Percentiles rank a stretch among this genome's conserved stretches.
Conservation (phyloP, 2,113 vertebrate genomes). For the Leuciscus idus region DNA sequence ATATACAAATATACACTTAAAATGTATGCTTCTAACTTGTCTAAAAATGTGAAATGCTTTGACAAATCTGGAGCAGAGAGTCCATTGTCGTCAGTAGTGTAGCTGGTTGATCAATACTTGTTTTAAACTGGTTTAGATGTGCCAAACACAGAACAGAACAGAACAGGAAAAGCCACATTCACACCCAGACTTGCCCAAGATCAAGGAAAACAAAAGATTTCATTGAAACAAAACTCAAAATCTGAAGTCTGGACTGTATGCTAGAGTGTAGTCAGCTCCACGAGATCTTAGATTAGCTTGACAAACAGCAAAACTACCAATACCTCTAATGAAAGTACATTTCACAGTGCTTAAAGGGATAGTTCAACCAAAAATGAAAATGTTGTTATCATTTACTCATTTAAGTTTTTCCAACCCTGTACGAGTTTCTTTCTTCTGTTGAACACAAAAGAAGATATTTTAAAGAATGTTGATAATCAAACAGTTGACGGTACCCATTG, state of each 20-base stretch:
- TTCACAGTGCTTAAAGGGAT: neutral
- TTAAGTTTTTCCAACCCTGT: no score
- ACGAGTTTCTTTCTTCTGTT: no score
- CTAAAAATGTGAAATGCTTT: no score
- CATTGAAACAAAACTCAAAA: neutral
- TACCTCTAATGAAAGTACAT: neutral
- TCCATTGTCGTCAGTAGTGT: no score
- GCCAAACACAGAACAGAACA: constrained; percentile 31
- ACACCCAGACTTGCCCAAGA: neutral
- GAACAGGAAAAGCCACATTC: constrained; percentile 46
- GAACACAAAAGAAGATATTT: no score
- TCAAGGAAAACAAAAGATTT: neutral
- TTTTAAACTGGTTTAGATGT: constrained; percentile 25
- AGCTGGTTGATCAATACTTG: constrained; percentile 15
- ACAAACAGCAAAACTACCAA: neutral
- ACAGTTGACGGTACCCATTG: no score
- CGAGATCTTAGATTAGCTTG: neutral
- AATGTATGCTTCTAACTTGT: no score
- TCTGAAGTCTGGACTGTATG: neutral
- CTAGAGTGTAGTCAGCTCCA: neutral
- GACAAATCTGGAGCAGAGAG: no score
- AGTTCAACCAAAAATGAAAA: no score
- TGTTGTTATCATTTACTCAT: no score
- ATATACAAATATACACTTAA: no score
- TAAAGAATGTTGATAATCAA: no score